These are phyloP conservation scores for Bombylius major DNA, from an alignment of 2,888 invertebrate genomes.

Conservation along the genomic window DNA sequence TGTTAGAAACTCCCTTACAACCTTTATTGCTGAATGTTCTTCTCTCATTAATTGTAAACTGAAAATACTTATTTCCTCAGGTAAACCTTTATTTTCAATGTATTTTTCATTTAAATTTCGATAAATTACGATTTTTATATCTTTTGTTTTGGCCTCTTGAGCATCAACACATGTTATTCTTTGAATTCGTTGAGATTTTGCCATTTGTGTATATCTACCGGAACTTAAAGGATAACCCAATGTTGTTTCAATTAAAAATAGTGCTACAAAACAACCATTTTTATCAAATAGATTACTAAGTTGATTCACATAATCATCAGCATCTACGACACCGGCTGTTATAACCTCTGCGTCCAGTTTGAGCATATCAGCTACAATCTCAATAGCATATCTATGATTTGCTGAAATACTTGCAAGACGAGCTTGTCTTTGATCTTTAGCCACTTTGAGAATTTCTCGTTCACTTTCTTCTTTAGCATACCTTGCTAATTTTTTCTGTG, in stretches of 20 bases:
- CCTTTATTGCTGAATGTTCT: not conserved
- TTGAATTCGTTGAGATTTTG: not conserved
- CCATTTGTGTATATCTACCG: constrained; percentile 20
- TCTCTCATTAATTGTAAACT: constrained; percentile 9
- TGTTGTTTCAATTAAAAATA: constrained; percentile 52
- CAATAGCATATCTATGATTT: constrained; percentile 52
- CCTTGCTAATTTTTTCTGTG: not conserved
- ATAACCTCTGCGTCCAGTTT: constrained; percentile 52
- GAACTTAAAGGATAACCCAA: constrained; percentile 42
- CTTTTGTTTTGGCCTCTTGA: not conserved
- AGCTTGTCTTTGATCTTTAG: constrained; percentile 24
- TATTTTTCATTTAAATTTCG: constrained; percentile 35
- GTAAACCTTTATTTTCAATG: constrained; percentile 52
- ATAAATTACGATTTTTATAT: not conserved
- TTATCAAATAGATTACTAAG: constrained; percentile 49
- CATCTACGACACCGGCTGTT: constrained; percentile 59
- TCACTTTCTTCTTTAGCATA: not conserved
- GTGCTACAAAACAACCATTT: constrained; percentile 47
- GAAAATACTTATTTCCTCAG: constrained; percentile 34
- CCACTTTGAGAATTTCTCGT: constrained; percentile 2
- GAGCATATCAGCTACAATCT: constrained; percentile 53
- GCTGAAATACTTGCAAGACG: constrained; percentile 24
- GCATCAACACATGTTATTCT: not conserved
- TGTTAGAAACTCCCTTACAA: constrained; percentile 1
- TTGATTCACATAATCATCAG: constrained; percentile 46